These are phyloP conservation scores for Chloropsis hardwickii DNA, from an alignment of 2,113 vertebrate genomes.

Conservation along the genomic window DNA sequence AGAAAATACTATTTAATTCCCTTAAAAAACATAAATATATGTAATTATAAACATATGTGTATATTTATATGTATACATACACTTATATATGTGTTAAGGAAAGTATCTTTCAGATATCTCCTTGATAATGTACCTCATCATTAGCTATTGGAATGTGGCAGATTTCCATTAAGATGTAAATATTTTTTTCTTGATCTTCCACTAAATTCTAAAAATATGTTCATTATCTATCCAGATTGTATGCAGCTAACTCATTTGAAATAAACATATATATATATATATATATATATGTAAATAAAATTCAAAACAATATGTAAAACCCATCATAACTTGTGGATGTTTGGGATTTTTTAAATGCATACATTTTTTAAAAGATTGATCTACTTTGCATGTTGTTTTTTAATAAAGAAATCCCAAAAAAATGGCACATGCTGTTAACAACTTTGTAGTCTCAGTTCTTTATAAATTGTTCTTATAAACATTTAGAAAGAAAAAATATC, in stretches of 20 bases:
- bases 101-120: neutral
- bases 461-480: neutral
- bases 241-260: neutral
- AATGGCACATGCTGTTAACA: neutral
- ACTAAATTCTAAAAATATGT: neutral
- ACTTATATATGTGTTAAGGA: neutral
- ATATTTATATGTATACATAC: neutral
- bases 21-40: neutral
- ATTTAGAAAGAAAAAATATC: neutral
- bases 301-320: neutral
- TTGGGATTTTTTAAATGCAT: neutral
- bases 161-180: neutral
- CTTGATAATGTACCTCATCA: neutral
- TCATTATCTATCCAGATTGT: neutral
- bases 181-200: neutral
- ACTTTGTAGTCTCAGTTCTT: neutral
- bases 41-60: neutral
- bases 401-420: neutral
- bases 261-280: neutral
- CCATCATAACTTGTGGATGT: rapidly evolving
- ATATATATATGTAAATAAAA: neutral
- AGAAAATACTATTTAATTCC: neutral
- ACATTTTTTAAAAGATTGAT: neutral
- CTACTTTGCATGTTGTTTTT: neutral
- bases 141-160: neutral